Base-by-base conservation (phyloP, 2,888 invertebrate species). In the Leucophenga montana region DNA sequence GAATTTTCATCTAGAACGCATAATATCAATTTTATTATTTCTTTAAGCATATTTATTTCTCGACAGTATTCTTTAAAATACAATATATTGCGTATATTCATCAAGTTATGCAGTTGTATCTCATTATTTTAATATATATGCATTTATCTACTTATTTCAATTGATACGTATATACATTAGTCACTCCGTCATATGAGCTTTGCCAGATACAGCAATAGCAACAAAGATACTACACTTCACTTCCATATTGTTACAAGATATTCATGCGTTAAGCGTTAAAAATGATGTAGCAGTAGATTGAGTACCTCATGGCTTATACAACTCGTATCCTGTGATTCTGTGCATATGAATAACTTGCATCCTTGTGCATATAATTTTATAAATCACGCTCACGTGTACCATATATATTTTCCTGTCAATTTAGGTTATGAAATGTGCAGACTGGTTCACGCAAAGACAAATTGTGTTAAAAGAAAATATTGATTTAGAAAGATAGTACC, bases 121-220 rank as follows among this genome's bases (percentile, higher is more conserved):
- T 78, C 77, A 80, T 80, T 83, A 78, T 76, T 78, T 81, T 78
- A 6, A 14, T 31, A 31, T 59, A 31, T 82, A 77, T 82, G 75
- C 80, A 83, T 82, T 76, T 83, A 83, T 80, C 75, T 74, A n/a
- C n/a, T 65, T 70, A 66, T 73, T 74, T 78, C 78, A 71, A 76
- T 71, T 13, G 16, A 5, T 18, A 1, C 16, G 13, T 13, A 50
- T 8, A 13, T 1, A 50, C 69, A 73, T n/a, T 73, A 71, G 69
- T 68, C 62, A 39, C n/a, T n/a, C 27, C 44, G 9, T 3, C 22
- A 16, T 44, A 16, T 62, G 14, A 18, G 27, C 18, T 57, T 59
- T 22, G 13, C 14, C 18, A 57, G 14, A 22, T 27, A 3, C 27
- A 20, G 1, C 22, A 57, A n/a, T 1, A 27, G 57, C 14, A 27